Base-by-base conservation (phyloP, 2,888 invertebrate species). In the Stenoptilia bipunctidactyla region DNA sequence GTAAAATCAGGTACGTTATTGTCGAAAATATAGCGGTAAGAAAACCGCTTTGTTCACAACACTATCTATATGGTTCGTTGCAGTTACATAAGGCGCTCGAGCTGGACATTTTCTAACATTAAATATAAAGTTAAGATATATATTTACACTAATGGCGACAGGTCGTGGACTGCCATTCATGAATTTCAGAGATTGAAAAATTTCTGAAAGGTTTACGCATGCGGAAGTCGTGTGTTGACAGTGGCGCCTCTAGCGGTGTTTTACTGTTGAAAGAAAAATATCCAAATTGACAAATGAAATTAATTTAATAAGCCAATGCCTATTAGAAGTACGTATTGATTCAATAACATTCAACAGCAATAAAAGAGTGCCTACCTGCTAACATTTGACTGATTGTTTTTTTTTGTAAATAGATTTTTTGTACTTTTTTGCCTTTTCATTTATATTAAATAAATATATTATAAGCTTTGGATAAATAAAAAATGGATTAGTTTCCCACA, bases 151-250 rank as follows among this genome's bases (percentile, higher is more conserved):
- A 71, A 56, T 58, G 62, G 53, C 60, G 62, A 56, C 55, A 59
- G 66, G 66, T 70, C 72, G 66, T 72, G n/a, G n/a, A 55, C 48
- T 61, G 68, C 75, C 82, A 83, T 83, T 83, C 82, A 83, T 83
- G 77, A 72, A 66, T 57, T 68, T 68, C 54, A 59, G 61, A 58
- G 66, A 63, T 68, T 66, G 68, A 67, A 71, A 65, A 66, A 62
- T 52, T 56, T 48, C 58, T 62, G 57, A 55, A 51, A 44, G 45
- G 51, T 55, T 50, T 59, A 70, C 79, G 82, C 80, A 77, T 80
- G 79, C 77, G 77, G 55, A 55, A 58, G 46, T 48, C 43, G 42
- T 40, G 36, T 45, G 30, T 39, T 42, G 30, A 30, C 30, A 12
- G 30, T 30, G 46, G 57, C 58, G 63, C 65, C 48, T 27, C 58